These are phyloP conservation scores for Phalacrocorax aristotelis DNA, from an alignment of 2,113 vertebrate genomes.

Conservation along the genomic window DNA sequence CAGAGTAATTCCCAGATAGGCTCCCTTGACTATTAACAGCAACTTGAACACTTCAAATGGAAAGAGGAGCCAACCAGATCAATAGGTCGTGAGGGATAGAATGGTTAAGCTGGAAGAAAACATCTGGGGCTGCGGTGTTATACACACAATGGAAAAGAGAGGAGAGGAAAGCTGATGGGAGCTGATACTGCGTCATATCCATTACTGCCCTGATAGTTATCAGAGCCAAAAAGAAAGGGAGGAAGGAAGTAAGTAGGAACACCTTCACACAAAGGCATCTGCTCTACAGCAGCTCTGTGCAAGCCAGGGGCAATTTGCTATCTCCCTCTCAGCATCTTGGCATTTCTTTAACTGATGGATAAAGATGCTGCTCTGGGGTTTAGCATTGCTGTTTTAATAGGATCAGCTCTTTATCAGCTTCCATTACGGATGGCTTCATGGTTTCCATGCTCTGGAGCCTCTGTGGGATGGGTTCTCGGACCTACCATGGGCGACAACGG, in stretches of 20 bases:
- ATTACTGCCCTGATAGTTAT: neutral
- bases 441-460: neutral
- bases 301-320: neutral
- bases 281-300: neutral
- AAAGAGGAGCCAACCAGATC: neutral
- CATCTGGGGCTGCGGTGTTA: fast-evolving
- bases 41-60: neutral
- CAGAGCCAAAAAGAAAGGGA: neutral
- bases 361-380: neutral
- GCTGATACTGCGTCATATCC: neutral
- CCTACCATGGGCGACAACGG: constrained; percentile 94
- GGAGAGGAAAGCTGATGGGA: neutral
- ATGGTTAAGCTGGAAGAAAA: neutral
- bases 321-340: fast-evolving
- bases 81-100: neutral
- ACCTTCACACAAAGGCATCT: neutral
- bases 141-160: neutral
- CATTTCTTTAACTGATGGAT: neutral
- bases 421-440: fast-evolving
- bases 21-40: neutral
- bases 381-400: fast-evolving
- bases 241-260: neutral
- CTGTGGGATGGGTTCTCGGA: neutral
- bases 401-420: neutral
- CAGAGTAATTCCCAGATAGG: neutral